Conservation (phyloP, 2,797 vertebrate species). For the Microtus agrestis region DNA sequence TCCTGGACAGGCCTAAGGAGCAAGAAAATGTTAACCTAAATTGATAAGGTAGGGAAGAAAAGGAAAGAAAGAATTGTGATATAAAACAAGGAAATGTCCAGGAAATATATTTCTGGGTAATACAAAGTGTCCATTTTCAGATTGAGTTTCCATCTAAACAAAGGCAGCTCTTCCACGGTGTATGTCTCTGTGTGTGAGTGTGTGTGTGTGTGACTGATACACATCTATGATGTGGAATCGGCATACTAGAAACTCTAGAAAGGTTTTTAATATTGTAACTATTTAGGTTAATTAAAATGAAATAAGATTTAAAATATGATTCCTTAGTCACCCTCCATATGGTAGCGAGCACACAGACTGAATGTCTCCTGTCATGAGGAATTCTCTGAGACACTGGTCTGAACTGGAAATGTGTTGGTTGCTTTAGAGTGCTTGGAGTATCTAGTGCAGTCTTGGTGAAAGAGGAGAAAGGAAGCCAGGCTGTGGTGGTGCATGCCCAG, state of each 20-base stretch:
- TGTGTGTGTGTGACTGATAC: not conserved
- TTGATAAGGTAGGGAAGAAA: not conserved
- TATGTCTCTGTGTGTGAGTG: slow-evolving; percentile 10
- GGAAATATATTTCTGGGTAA: slow-evolving; percentile 75
- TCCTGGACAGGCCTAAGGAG: not conserved
- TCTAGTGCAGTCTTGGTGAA: not conserved
- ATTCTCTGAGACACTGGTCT: not conserved
- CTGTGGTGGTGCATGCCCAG: no score
- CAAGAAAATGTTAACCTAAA: not conserved
- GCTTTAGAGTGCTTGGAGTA: not conserved
- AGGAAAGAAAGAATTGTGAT: not conserved
- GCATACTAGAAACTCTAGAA: not conserved
- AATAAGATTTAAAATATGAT: not conserved
- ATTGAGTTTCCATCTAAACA: slow-evolving; percentile 77
- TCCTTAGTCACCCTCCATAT: not conserved
- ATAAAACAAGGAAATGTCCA: slow-evolving; percentile 51
- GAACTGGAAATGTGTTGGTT: not conserved
- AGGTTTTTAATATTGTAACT: not conserved
- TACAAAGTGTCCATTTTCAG: slow-evolving; percentile 80
- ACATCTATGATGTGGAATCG: not conserved
- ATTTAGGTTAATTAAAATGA: slow-evolving; percentile 14
- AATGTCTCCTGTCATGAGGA: not conserved
- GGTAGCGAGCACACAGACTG: not conserved
- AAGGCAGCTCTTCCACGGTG: slow-evolving; percentile 63
- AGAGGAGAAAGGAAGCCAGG: not conserved